phyloP scores from a whole-genome alignment of 2,113 vertebrate species.

The Mustelus asterias region DNA sequence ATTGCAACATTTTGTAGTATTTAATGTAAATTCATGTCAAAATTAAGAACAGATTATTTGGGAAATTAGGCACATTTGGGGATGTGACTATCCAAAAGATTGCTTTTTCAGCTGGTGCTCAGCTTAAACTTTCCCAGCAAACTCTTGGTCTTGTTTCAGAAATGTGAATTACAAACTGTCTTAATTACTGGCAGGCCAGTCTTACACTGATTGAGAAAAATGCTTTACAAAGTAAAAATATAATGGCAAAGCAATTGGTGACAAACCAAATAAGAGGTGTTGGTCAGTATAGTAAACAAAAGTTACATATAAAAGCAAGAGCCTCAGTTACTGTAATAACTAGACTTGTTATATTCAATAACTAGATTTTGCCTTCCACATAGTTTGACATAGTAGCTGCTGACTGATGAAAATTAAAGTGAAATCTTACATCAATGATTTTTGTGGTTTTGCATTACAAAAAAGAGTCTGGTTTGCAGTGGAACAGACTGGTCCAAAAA shows the following conservation, averaged over 20 bases:
- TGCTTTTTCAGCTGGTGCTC: not conserved
- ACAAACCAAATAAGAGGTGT: not conserved
- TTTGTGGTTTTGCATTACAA: not conserved
- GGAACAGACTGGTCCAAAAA: not conserved
- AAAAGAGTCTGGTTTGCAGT: not conserved
- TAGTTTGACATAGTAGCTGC: not conserved
- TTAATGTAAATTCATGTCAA: slow-evolving; percentile 20
- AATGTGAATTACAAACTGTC: not conserved
- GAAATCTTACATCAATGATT: not conserved
- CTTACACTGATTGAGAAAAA: not conserved
- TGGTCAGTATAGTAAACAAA: slow-evolving; percentile 25
- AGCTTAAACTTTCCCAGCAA: not conserved
- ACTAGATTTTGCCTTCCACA: not conserved
- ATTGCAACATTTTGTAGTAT: not conserved
- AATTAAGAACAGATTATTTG: not conserved
- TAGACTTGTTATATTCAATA: no score
- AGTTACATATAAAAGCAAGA: not conserved
- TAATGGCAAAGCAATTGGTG: not conserved
- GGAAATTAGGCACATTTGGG: not conserved
- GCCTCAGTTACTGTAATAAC: not conserved
- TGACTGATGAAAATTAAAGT: not conserved
- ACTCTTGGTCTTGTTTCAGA: not conserved
- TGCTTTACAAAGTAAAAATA: slow-evolving; percentile 18
- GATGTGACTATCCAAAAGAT: not conserved
- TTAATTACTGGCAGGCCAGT: not conserved